A percentile compares a stretch with the other conserved stretches of the same genome.
Evolutionary conservation across 2,888 invertebrate genomes (phyloP).

Genomic region (Buathra laborator): DNA sequence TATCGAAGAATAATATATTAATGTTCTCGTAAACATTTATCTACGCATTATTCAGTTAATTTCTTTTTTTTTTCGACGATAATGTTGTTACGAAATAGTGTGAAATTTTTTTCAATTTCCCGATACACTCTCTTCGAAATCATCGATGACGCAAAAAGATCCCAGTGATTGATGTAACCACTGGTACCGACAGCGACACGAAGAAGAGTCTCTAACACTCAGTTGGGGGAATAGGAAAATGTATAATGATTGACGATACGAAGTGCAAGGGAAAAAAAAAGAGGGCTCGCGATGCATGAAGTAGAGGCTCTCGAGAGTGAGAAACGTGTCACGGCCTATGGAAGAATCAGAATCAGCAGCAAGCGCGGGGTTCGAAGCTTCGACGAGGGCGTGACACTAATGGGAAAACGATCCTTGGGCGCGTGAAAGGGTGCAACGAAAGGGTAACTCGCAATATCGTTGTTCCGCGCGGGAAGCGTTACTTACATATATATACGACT

Average conservation of each 20-base stretch:
- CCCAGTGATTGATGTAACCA: slow-evolving; percentile 31
- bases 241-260: slow-evolving; percentile 59
- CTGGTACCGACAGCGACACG: slow-evolving; percentile 35
- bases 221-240: slow-evolving; percentile 30
- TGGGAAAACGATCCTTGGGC: slow-evolving; percentile 66
- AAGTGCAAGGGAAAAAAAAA: not conserved
- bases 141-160: not conserved
- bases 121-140: not conserved
- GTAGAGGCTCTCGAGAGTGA: slow-evolving; percentile 51
- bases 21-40: too few relatives aligned
- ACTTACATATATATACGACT: not conserved
- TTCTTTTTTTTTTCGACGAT: too few relatives aligned
- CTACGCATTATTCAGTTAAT: too few relatives aligned
- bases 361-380: slow-evolving; percentile 42
- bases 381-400: slow-evolving; percentile 60
- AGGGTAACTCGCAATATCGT: slow-evolving; percentile 37
- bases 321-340: slow-evolving; percentile 49
- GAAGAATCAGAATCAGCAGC: slow-evolving; percentile 18
- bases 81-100: not conserved
- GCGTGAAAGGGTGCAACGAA: slow-evolving; percentile 39
- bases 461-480: slow-evolving; percentile 29
- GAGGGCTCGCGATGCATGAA: slow-evolving; percentile 30
- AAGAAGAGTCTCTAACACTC: slow-evolving; percentile 37
- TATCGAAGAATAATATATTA: not conserved
- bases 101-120: not conserved